Base-by-base conservation (phyloP, 2,888 invertebrate genomes). In the Acleris emargana region DNA sequence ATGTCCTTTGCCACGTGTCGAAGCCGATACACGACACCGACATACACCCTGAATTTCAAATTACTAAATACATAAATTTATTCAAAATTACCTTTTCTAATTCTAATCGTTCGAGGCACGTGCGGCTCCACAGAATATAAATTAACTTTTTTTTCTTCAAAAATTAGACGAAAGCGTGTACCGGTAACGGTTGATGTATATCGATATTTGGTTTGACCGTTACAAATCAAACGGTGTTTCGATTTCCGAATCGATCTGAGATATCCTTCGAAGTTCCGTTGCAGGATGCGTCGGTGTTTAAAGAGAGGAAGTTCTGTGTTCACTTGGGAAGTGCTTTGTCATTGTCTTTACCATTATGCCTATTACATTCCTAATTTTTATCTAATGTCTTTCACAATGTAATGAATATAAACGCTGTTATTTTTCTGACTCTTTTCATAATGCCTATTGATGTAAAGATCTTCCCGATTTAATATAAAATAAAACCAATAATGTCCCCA, bases 1-100 rank as follows among this genome's bases (percentile, higher is more conserved):
- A 87, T 91, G 91, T 91, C 82, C 72, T 73, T 80, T 81, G 90
- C 91, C 91, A 92, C 91, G 91, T 91, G 91, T 89, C 81, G 81
- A 77, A 77, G 83, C 79, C 71, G 77, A 82, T 83, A 92, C 91
- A 92, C 91, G 91, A 92, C 91, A 71, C 67, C 69, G 74, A 79
- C 74, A 75, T 80, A 83, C 87, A 84, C 82, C 84, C 86, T 87
- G 91, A 89, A 92, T 92, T 83, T 82, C 69, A 83, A 80, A 90
- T 88, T 79, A 86, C 83, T 80, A 79, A 81, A 85, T 84, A 82
- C 55, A 86, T 86, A 87, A 81, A 83, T 88, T 86, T 88, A 87
- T 82, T 81, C 81, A 81, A 85, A 86, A 87, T 88, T 82, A 85
- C 86, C 86, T 84, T 88, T 89, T 88, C 86, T 81, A 83, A 82